phyloP scores from a whole-genome alignment of 2,113 vertebrate genomes.

The Etheostoma spectabile region DNA sequence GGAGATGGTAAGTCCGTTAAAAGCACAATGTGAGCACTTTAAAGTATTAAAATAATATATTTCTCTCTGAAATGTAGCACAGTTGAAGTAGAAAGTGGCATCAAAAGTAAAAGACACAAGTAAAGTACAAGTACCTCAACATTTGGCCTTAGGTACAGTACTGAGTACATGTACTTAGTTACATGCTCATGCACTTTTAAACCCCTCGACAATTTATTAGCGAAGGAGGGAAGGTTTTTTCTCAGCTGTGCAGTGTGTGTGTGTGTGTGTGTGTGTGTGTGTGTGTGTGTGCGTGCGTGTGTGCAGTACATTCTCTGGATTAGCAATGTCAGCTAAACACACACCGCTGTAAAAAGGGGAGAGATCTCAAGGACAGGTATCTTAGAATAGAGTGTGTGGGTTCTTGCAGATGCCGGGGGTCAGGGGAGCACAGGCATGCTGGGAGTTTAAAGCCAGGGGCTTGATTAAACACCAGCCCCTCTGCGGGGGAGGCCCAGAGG shows the following conservation, averaged over 20 bases:
- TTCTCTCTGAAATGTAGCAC: too few species aligned
- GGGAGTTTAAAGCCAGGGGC: constrained; percentile 71
- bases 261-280: constrained; percentile 4
- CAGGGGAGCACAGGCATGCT: constrained; percentile 60
- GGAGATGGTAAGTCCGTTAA: too few species aligned
- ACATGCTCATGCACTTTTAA: constrained; percentile 32
- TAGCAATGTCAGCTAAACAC: constrained; percentile 59
- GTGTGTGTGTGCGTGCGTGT: constrained; percentile 12
- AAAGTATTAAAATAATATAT: too few species aligned
- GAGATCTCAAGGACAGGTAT: constrained; percentile 71
- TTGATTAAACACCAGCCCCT: constrained; percentile 79
- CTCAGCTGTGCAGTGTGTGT: background rate
- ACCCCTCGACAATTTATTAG: constrained; percentile 10
- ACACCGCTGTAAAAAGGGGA: constrained; percentile 17
- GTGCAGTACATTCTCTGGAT: constrained; percentile 25
- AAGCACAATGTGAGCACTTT: too few species aligned
- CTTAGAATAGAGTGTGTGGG: constrained; percentile 59
- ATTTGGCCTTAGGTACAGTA: too few species aligned
- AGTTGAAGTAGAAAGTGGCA: too few species aligned
- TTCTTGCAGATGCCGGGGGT: constrained; percentile 72
- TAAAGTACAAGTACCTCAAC: too few species aligned
- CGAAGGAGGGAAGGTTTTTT: background rate
- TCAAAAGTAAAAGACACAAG: too few species aligned
- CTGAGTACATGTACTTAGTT: too few species aligned
- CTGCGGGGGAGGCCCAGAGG: constrained; percentile 49